Conservation (phyloP, 64 coral and sea anemone species). For the Montipora efflorescens region DNA sequence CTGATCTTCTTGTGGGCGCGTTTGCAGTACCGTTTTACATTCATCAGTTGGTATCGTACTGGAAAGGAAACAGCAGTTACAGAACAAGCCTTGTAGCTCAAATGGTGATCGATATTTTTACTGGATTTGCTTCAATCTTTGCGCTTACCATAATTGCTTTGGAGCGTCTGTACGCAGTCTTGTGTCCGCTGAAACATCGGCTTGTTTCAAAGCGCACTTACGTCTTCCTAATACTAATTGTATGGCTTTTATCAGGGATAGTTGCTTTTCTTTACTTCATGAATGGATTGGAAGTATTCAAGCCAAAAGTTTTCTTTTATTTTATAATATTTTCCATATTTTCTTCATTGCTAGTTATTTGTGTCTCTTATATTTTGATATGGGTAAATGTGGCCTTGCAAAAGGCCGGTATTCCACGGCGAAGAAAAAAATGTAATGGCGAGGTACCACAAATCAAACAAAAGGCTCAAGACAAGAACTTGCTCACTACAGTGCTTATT, state of each 20-base stretch:
- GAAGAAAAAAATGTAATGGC: background rate
- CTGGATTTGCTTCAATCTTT: constrained; percentile 88
- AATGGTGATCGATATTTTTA: constrained; percentile 85
- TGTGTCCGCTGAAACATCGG: constrained; percentile 80
- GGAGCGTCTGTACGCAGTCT: constrained; percentile 69
- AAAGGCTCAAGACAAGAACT: constrained; percentile 47
- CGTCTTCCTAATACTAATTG: constrained; percentile 54
- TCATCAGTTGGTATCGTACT: constrained; percentile 74
- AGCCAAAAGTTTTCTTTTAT: constrained; percentile 79
- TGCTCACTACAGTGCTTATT: constrained; percentile 76
- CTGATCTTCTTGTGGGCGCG: constrained; percentile 78
- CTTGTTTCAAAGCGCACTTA: constrained; percentile 60
- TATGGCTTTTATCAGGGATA: constrained; percentile 73
- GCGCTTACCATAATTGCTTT: constrained; percentile 81
- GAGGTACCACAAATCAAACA: constrained; percentile 33
- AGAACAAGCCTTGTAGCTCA: constrained; percentile 24
- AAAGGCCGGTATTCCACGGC: background rate
- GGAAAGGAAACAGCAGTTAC: constrained; percentile 18
- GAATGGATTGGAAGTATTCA: constrained; percentile 68
- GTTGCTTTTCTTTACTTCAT: constrained; percentile 75
- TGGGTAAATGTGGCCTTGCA: constrained; percentile 70
- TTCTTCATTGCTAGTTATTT: constrained; percentile 68
- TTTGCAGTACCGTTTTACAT: constrained; percentile 82
- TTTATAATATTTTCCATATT: constrained; percentile 73
- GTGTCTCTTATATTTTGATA: constrained; percentile 74